Conservation (phyloP, 2,797 vertebrate species). For the Mionectes olivaceus region DNA sequence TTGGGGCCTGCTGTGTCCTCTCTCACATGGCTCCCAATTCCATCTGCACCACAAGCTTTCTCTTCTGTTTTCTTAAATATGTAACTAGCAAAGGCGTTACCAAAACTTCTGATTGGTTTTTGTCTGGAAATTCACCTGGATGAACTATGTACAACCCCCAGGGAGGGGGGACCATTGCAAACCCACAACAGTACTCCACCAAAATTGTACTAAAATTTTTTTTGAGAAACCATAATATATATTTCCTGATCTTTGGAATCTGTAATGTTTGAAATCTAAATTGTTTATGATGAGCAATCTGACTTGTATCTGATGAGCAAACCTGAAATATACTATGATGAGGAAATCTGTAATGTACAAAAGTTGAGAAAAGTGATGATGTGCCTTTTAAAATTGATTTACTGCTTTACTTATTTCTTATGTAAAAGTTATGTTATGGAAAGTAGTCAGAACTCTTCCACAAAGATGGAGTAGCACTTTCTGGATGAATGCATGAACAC, state of each 20-base stretch:
- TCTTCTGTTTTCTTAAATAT: too few species aligned
- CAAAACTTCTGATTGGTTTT: too few species aligned
- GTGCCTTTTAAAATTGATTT: not conserved
- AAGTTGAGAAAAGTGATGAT: not conserved
- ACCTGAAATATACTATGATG: not conserved
- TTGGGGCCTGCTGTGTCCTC: too few species aligned
- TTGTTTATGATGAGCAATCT: not conserved
- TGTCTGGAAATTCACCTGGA: too few species aligned
- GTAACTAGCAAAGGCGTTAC: too few species aligned
- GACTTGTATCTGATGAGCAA: not conserved
- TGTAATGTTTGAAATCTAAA: not conserved
- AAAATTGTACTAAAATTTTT: not conserved
- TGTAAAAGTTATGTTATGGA: not conserved
- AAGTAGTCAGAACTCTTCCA: not conserved
- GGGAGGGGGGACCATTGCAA: too few species aligned
- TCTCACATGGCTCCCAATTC: too few species aligned
- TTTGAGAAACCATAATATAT: not conserved
- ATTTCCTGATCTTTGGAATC: not conserved
- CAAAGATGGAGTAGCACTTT: not conserved
- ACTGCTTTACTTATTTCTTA: not conserved
- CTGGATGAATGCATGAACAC: not conserved
- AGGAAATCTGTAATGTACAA: not conserved
- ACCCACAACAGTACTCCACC: not conserved
- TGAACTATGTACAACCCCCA: too few species aligned
- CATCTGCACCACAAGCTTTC: too few species aligned